Base-by-base conservation (phyloP, 2,113 vertebrate species). In the Leptobrachium ailaonicum region DNA sequence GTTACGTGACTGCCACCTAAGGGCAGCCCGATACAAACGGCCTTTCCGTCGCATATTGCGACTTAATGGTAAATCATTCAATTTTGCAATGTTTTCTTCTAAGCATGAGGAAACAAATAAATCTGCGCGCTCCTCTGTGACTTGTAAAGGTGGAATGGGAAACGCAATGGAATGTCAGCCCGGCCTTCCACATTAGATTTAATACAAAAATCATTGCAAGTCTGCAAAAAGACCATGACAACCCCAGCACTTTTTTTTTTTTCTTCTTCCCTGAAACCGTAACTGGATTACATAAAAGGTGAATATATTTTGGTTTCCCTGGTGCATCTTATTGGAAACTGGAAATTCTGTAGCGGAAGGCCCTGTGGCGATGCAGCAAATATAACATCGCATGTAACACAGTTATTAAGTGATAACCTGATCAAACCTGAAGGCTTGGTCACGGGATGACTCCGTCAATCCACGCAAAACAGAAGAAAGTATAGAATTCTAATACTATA, bases 21-120 rank as follows among this genome's bases (percentile, higher is more conserved):
- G 50, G 79, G 64, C 3, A 0, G 47, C 0, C 45, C 10, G 13
- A 6, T n/a, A 32, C 20, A 6, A 8, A 75, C 20, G 3, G 41
- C 8, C 42, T 7, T 45, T 3, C 6, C 13, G 40, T 45, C 12
- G 5, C 11, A 41, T 73, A 67, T 69, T 62, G 64, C 58, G n/a
- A 43, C 63, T 75, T 69, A 74, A 75, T 66, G 79, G 71, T 81
- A 81, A 74, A 74, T 75, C 79, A 81, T 81, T 81, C 66, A 75
- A 69, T 81, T 68, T 66, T 75, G 72, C 72, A 68, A 74, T 75
- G 79, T 81, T 81, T 75, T 81, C 79, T 66, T 75, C 60, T 75
- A 81, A 74, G 79, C 64, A 69, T 66, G 66, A 45, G 68, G 53
- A 81, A 80, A 81, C 79, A 81, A 81, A 81, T 81, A 81, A 81